Evolutionary conservation across 1,140 invertebrate genomes (phyloP).

Genomic region (Papilio xuthus): DNA sequence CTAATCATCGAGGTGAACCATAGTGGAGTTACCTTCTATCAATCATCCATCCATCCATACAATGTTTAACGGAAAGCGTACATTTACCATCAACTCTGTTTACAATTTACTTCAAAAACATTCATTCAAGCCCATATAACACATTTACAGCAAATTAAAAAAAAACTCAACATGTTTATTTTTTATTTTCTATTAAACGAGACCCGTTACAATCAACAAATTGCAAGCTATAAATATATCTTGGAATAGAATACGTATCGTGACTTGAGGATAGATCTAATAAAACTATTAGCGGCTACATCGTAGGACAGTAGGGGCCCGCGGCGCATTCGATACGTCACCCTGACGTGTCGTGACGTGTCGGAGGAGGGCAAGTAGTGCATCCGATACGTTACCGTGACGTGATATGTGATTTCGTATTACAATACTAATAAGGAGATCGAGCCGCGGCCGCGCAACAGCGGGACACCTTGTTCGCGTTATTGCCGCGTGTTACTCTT

Average conservation of each 20-base stretch:
- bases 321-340: slow-evolving; percentile 44
- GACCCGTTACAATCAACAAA: slow-evolving; percentile 17
- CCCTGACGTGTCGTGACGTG: slow-evolving; percentile 51
- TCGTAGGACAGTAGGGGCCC: background rate
- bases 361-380: background rate
- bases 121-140: background rate
- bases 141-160: background rate
- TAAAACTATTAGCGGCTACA: slow-evolving; percentile 33
- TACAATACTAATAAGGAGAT: slow-evolving; percentile 50
- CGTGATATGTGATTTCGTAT: slow-evolving; percentile 55
- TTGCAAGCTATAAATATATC: slow-evolving; percentile 9
- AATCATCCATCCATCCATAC: too few species aligned
- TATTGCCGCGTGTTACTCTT: slow-evolving; percentile 60
- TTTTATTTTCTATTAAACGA: background rate
- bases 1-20: too few species aligned
- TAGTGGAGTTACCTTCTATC: background rate
- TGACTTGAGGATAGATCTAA: slow-evolving; percentile 32
- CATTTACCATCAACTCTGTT: background rate
- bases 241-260: slow-evolving; percentile 22
- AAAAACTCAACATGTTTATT: too few species aligned
- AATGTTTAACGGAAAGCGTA: too few species aligned
- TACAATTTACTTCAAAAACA: background rate
- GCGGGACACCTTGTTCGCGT: slow-evolving; percentile 53
- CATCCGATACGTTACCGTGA: slow-evolving; percentile 44
- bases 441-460: slow-evolving; percentile 42